These are phyloP conservation scores for Cyaniris semiargus DNA, from an alignment of 2,888 invertebrate genomes.

Conservation along the genomic window DNA sequence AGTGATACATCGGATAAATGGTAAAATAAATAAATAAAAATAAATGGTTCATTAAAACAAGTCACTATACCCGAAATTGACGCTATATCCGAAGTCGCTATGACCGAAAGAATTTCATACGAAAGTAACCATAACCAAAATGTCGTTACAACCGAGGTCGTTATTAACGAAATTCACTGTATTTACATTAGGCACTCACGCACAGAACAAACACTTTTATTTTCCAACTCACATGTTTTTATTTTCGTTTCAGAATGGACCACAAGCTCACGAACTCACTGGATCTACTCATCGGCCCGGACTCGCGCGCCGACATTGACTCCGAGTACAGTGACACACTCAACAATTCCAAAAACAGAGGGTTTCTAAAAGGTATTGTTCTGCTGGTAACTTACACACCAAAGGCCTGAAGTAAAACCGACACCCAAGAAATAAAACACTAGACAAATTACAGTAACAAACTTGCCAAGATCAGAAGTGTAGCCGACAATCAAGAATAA, in stretches of 20 bases:
- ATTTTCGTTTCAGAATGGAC: slow-evolving; percentile 57
- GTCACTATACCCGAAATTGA: too few relatives aligned
- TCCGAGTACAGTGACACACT: slow-evolving; percentile 74
- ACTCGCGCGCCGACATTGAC: slow-evolving; percentile 72
- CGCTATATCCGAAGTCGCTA: too few relatives aligned
- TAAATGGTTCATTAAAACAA: too few relatives aligned
- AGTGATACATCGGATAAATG: too few relatives aligned
- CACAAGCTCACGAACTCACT: slow-evolving; percentile 74
- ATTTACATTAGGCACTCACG: neutral
- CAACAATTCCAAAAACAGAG: slow-evolving; percentile 74
- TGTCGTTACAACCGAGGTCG: too few relatives aligned
- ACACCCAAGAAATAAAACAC: neutral
- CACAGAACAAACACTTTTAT: neutral
- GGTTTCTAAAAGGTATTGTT: slow-evolving; percentile 68
- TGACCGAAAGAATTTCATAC: too few relatives aligned
- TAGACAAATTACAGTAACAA: neutral
- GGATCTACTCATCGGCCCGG: slow-evolving; percentile 74
- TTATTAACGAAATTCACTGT: too few relatives aligned
- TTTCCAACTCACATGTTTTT: slow-evolving; percentile 37
- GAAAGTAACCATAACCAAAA: too few relatives aligned
- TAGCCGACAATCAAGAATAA: too few relatives aligned
- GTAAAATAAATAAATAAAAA: too few relatives aligned
- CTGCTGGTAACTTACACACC: neutral
- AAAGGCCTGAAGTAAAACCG: neutral
- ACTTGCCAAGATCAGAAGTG: too few relatives aligned